phyloP scores from a whole-genome alignment of 2,113 vertebrate genomes.

The Leptocoma aspasia region DNA sequence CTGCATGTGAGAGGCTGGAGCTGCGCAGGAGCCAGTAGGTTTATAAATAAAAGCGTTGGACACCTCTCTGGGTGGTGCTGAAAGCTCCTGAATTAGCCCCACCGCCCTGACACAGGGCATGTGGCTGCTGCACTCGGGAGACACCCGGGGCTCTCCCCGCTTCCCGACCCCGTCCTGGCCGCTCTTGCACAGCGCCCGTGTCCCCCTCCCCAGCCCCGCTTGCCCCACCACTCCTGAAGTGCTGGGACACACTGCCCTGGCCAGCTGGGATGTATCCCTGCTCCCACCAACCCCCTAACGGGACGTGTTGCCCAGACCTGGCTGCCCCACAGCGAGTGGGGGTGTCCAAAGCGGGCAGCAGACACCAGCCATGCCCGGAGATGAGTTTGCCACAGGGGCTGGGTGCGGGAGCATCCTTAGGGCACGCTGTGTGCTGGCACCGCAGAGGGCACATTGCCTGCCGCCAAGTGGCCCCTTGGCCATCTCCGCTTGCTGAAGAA shows the following conservation, averaged over 20 bases:
- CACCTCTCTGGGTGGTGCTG: constrained; percentile 39
- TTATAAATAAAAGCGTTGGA: constrained; percentile 44
- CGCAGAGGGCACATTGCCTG: rapidly evolving
- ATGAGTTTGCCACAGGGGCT: neutral
- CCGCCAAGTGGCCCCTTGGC: neutral
- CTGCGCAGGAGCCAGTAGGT: neutral
- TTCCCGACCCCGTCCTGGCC: rapidly evolving
- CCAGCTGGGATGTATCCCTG: neutral
- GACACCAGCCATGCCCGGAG: rapidly evolving
- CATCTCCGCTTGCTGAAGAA: neutral
- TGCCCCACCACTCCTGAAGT: neutral
- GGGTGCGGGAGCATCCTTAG: neutral
- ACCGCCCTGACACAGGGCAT: neutral
- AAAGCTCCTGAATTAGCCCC: neutral
- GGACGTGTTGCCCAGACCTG: neutral
- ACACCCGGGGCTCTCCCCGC: neutral
- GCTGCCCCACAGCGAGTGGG: rapidly evolving
- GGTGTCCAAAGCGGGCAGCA: neutral
- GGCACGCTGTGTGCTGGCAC: neutral
- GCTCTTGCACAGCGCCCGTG: neutral
- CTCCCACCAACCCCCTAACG: rapidly evolving
- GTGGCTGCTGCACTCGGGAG: neutral
- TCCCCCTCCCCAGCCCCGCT: neutral
- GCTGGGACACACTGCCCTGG: neutral
- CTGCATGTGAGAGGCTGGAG: neutral